Evolutionary conservation across 2,888 invertebrate genomes (phyloP).

Genomic region (Philhelius pedissequus): DNA sequence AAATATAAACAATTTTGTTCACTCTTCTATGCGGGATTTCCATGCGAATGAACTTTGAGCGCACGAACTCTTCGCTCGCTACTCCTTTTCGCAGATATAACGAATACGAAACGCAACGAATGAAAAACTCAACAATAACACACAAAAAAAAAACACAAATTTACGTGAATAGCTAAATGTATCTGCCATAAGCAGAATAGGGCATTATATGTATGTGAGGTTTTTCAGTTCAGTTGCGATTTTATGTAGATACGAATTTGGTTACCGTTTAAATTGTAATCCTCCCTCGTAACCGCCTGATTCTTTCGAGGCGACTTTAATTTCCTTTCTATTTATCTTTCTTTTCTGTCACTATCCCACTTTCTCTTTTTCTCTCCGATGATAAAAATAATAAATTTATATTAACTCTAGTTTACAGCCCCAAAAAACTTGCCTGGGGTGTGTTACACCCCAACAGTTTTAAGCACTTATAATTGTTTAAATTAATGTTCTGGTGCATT

Average conservation of each 20-base stretch:
- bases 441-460: no score
- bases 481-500: no score
- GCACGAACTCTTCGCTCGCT: constrained; percentile 11
- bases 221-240: neutral
- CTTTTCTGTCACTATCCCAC: neutral
- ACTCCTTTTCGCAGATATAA: neutral
- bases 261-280: neutral
- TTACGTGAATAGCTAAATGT: constrained; percentile 55
- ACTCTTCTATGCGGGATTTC: constrained; percentile 28
- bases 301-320: neutral
- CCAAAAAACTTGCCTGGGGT: no score
- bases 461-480: no score
- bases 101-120: neutral
- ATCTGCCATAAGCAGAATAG: constrained; percentile 30
- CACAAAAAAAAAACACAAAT: constrained; percentile 19
- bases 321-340: neutral
- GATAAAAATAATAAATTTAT: no score
- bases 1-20: constrained; percentile 5
- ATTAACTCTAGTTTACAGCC: no score
- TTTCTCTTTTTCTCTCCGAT: no score
- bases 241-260: neutral
- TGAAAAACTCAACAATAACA: neutral
- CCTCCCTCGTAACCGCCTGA: neutral
- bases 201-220: neutral
- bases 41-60: constrained; percentile 31